A percentile compares a stretch with the other conserved stretches of the same genome.
phyloP scores from a whole-genome alignment of 2,888 invertebrate genomes.

The Scaeva pyrastri region DNA sequence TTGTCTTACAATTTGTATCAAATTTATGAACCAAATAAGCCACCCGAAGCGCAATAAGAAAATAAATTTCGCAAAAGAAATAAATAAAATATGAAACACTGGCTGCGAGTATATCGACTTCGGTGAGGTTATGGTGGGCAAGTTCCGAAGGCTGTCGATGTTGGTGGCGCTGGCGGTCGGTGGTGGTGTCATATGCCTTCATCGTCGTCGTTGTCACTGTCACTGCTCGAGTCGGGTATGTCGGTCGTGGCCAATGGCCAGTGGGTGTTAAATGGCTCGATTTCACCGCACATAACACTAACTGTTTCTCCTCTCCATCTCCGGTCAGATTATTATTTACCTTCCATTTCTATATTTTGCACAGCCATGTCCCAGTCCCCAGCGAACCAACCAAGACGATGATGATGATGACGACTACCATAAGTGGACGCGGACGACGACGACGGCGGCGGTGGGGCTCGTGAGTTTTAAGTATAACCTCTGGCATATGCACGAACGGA shows the following conservation, averaged over 20 bases:
- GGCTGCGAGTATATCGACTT: not conserved
- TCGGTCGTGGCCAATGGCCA: slow-evolving; percentile 16
- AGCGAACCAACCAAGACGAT: not conserved
- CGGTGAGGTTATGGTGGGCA: not conserved
- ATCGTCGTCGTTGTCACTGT: slow-evolving; percentile 2
- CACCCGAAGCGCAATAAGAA: slow-evolving; percentile 34
- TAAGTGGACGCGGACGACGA: not conserved
- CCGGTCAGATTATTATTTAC: slow-evolving; percentile 1
- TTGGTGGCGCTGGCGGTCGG: not conserved
- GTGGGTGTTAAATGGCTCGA: slow-evolving; percentile 60
- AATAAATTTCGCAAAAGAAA: slow-evolving; percentile 45
- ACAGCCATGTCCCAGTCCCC: not conserved
- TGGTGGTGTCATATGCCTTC: too few species aligned
- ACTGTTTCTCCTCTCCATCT: slow-evolving; percentile 7
- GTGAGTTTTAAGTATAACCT: slow-evolving; percentile 49
- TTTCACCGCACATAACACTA: slow-evolving; percentile 39
- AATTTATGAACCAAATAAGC: slow-evolving; percentile 41
- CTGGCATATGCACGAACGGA: slow-evolving; percentile 20
- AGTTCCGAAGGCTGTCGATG: slow-evolving; percentile 17
- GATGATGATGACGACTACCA: not conserved
- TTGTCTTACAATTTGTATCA: slow-evolving; percentile 41
- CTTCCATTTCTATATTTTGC: slow-evolving; percentile 21
- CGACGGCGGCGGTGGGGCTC: not conserved
- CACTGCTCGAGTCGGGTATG: not conserved
- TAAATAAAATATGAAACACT: slow-evolving; percentile 45